A percentile compares a stretch with the other conserved stretches of the same genome.
phyloP scores from a whole-genome alignment of 2,888 invertebrate genomes.

The Anthophora plumipes region DNA sequence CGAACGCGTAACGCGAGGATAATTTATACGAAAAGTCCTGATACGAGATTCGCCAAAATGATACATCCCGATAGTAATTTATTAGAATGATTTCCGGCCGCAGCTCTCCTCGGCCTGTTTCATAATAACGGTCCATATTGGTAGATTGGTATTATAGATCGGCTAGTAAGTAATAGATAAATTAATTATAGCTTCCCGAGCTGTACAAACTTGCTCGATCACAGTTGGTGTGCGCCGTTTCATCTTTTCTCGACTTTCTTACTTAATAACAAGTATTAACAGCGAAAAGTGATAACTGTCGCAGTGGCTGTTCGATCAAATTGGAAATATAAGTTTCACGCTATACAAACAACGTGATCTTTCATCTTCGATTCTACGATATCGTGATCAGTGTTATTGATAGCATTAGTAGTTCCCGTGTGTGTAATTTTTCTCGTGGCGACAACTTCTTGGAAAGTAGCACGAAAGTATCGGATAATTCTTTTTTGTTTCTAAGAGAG shows the following conservation, averaged over 20 bases:
- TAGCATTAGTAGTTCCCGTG: neutral
- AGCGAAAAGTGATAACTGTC: slow-evolving; percentile 43
- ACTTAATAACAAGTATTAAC: slow-evolving; percentile 35
- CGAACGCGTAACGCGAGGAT: slow-evolving; percentile 30
- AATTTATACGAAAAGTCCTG: slow-evolving; percentile 43
- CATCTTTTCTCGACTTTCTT: slow-evolving; percentile 5
- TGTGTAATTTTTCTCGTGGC: neutral
- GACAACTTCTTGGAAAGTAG: no score
- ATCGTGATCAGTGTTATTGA: neutral
- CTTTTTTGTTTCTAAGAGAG: no score
- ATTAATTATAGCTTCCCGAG: slow-evolving; percentile 47
- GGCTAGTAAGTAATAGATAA: slow-evolving; percentile 38
- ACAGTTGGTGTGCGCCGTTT: neutral
- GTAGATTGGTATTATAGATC: slow-evolving; percentile 46
- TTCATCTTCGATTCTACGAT: neutral
- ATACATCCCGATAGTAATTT: slow-evolving; percentile 51
- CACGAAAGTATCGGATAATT: no score
- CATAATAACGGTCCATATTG: slow-evolving; percentile 37
- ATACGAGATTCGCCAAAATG: slow-evolving; percentile 40
- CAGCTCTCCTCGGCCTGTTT: neutral
- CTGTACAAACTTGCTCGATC: neutral
- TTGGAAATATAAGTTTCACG: slow-evolving; percentile 6
- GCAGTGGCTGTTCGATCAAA: slow-evolving; percentile 1
- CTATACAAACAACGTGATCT: slow-evolving; percentile 6
- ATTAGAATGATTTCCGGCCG: slow-evolving; percentile 50